These are phyloP conservation scores for Ectropis crepuscularia DNA, from an alignment of 2,888 invertebrate genomes.

Conservation along the genomic window DNA sequence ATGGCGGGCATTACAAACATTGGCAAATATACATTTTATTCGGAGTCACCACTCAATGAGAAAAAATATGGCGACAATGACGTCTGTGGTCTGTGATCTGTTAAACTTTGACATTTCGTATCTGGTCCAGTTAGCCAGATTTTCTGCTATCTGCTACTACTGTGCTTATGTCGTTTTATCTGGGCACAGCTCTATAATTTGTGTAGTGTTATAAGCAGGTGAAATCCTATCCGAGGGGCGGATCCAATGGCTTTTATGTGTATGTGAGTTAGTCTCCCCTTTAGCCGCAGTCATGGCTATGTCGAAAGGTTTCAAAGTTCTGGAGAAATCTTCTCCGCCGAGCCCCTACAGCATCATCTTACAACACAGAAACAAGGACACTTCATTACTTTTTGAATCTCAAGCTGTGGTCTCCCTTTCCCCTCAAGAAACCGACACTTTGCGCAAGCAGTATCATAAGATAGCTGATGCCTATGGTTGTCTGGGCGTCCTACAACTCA, in stretches of 20 bases:
- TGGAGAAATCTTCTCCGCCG: conserved; percentile 94
- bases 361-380: conserved; percentile 94
- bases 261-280: conserved; percentile 47
- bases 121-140: not conserved
- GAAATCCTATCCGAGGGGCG: conserved; percentile 59
- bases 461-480: conserved; percentile 98
- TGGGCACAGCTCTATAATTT: not conserved
- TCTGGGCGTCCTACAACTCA: conserved; percentile 95
- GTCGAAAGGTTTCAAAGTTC: conserved; percentile 96
- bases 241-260: conserved; percentile 56
- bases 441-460: conserved; percentile 95
- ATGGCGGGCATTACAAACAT: too few relatives aligned
- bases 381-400: conserved; percentile 95
- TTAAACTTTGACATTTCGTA: conserved; percentile 8
- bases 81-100: too few relatives aligned
- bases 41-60: too few relatives aligned
- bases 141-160: too few relatives aligned
- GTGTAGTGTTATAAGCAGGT: conserved; percentile 5
- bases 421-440: conserved; percentile 93
- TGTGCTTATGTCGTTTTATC: not conserved
- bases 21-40: too few relatives aligned
- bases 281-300: conserved; percentile 89
- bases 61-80: too few relatives aligned
- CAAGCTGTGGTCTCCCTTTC: conserved; percentile 95
- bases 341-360: conserved; percentile 95